phyloP scores from a whole-genome alignment of 2,113 vertebrate species.

The Tylochromis polylepis region DNA sequence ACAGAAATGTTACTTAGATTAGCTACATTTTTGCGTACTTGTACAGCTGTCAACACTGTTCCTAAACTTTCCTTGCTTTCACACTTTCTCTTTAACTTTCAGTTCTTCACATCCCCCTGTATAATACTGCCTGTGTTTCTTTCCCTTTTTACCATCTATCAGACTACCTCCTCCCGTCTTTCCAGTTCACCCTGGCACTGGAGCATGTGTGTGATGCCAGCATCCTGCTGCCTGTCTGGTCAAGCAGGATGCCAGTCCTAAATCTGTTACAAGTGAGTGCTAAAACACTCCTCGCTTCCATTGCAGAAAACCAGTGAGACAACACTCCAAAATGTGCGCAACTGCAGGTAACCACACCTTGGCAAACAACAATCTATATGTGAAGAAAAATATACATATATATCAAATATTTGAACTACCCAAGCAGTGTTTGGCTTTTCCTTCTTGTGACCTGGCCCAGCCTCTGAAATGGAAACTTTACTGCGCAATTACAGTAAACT shows the following conservation, averaged over 20 bases:
- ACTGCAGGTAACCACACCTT: neutral
- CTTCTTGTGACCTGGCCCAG: neutral
- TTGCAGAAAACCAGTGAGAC: neutral
- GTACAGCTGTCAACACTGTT: neutral
- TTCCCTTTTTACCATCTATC: neutral
- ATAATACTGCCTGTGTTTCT: neutral
- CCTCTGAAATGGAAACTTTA: constrained; percentile 2
- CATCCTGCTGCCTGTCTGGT: constrained; percentile 48
- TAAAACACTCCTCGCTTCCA: constrained; percentile 11
- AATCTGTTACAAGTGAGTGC: constrained; percentile 10
- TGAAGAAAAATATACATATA: neutral
- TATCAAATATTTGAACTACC: constrained; percentile 34
- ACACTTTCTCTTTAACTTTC: neutral
- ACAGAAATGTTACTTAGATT: neutral
- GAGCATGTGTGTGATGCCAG: neutral
- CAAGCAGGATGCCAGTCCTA: constrained; percentile 9
- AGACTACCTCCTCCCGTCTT: neutral
- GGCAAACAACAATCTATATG: neutral
- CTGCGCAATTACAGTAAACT: constrained; percentile 4
- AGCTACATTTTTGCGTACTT: neutral
- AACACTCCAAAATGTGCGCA: neutral
- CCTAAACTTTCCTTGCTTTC: neutral
- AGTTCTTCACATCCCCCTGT: neutral
- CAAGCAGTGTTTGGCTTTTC: constrained; percentile 13
- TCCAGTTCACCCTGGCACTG: constrained; percentile 32